These are phyloP conservation scores for Corvus moneduloides DNA, from an alignment of 2,113 vertebrate genomes.

Conservation along the genomic window DNA sequence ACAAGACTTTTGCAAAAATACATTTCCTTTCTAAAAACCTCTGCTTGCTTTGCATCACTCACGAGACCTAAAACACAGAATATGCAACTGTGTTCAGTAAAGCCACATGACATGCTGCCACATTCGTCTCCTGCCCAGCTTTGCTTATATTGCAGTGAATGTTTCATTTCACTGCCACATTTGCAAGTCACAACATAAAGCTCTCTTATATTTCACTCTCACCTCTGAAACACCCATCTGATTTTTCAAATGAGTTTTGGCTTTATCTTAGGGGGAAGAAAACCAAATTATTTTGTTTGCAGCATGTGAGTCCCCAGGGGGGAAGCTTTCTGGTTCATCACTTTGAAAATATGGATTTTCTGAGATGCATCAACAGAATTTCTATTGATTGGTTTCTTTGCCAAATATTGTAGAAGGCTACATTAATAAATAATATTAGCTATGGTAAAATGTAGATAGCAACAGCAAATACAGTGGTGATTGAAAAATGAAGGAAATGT, in stretches of 20 bases:
- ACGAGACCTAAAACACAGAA: neutral
- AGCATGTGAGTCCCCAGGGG: neutral
- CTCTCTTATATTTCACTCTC: neutral
- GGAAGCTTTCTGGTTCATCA: neutral
- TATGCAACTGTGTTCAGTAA: neutral
- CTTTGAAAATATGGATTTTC: conserved; percentile 24
- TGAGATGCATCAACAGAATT: neutral
- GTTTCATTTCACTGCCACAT: conserved; percentile 1
- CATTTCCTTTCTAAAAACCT: neutral
- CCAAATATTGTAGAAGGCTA: neutral
- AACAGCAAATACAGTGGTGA: neutral
- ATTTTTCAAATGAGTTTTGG: conserved; percentile 15
- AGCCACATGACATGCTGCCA: neutral
- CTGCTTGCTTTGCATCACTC: neutral
- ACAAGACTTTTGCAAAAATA: neutral
- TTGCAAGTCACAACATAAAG: neutral
- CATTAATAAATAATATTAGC: conserved; percentile 24
- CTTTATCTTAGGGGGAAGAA: neutral
- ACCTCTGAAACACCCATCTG: neutral
- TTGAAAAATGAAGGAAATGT: neutral
- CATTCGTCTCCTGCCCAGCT: neutral
- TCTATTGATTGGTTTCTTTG: conserved; percentile 18
- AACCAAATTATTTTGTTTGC: neutral
- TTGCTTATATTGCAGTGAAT: neutral
- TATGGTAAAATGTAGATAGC: neutral